Base-by-base conservation (phyloP, 2,888 invertebrate genomes). In the Perithous albicinctus region DNA sequence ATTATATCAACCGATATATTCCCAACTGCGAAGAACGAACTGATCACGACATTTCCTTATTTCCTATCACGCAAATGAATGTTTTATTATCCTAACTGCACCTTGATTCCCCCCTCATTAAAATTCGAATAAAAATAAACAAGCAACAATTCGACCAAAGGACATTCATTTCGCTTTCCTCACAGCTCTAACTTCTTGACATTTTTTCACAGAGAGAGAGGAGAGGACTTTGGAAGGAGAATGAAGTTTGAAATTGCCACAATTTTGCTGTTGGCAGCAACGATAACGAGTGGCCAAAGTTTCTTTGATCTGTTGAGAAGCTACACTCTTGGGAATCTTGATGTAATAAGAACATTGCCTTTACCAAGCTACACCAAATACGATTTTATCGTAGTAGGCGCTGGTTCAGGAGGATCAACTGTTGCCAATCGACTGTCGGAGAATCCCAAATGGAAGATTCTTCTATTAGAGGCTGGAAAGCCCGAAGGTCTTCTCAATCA, bases 381-480 rank as follows among this genome's bases (percentile, higher is more conserved):
- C 89, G 96, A 96, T 88, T 96, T 96, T 86, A 93, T 96, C 2
- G 93, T 96, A 23, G 93, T 96, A 0, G 96, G 96, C 0, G 95
- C 95, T 0, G 96, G 96, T 0, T 95, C 96, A 0, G 95, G 95
- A 0, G 97, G 97, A 0, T 95, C 96, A 0, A 95, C 95, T 0
- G 87, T 97, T 8, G 96, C 96, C 0, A 95, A 96, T 85, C 94
- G 97, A 1, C 93, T 97, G 0, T 94, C 95, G 0, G 96, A 96
- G 91, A 94, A 94, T 77, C 90, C 92, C 0, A 90, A 94, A 38
- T 94, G 94, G 94, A 95, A 93, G 63, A 94, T 96, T 0, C 93
- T 96, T 4, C 92, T 96, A 0, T 88, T 96, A 8, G 96, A 96
- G 90, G 95, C 96, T 0, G 95, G 95, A 0, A 92, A 91, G 35